Percentiles rank a stretch among this genome's conserved stretches.
Evolutionary conservation across 92 coral and sea anemone genomes (phyloP).

Genomic region (Porites evermanni): DNA sequence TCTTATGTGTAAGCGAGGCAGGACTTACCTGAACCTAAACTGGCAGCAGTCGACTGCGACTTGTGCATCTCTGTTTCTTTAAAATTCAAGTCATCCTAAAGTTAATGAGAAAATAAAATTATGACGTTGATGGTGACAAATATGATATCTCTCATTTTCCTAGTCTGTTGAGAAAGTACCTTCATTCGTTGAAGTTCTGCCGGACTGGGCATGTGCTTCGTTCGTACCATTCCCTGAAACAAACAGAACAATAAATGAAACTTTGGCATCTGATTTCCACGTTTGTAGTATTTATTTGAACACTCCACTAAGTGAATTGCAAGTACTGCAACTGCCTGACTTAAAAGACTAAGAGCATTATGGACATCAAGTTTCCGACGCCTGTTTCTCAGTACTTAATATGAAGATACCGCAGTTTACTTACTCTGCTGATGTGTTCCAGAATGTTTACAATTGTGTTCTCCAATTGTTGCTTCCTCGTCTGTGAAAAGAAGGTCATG

Average conservation of each 20-base stretch:
- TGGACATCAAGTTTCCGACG: no score
- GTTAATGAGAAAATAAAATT: background rate
- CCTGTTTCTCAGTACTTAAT: no score
- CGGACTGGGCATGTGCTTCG: slow-evolving; percentile 92
- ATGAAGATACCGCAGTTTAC: background rate
- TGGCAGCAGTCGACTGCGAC: slow-evolving; percentile 93
- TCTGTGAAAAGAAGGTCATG: slow-evolving; percentile 47
- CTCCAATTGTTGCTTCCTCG: slow-evolving; percentile 91
- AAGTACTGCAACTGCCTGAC: background rate
- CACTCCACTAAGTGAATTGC: background rate
- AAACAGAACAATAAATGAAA: background rate
- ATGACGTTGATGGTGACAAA: background rate
- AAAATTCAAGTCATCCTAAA: slow-evolving; percentile 91
- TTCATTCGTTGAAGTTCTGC: slow-evolving; percentile 95
- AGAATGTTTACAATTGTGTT: slow-evolving; percentile 69
- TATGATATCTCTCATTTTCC: background rate
- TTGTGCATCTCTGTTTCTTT: slow-evolving; percentile 99
- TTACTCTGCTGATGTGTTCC: slow-evolving; percentile 96
- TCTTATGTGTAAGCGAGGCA: no score
- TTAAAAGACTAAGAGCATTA: no score
- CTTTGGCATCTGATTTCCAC: no score
- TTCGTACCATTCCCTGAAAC: slow-evolving; percentile 89
- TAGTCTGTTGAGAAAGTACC: slow-evolving; percentile 46
- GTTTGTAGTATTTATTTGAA: no score
- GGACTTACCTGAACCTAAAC: slow-evolving; percentile 85